Evolutionary conservation across 2,888 invertebrate species (phyloP).

Genomic region (Diarsia brunnea): DNA sequence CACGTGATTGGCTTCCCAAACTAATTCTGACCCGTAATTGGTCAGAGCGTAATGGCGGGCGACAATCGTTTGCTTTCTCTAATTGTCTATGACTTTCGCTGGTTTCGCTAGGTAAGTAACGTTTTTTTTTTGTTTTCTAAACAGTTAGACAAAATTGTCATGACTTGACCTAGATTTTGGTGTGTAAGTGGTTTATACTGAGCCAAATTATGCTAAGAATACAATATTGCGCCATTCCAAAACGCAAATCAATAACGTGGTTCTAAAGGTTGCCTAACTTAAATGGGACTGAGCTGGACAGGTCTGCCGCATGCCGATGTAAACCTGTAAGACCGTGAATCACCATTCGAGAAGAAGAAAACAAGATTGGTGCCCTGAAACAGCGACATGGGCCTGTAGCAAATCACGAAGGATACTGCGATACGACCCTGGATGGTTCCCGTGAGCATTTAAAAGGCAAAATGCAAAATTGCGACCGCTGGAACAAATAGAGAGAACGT

Average conservation of each 20-base stretch:
- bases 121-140: conserved; percentile 70
- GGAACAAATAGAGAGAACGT: not conserved
- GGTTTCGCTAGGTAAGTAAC: conserved; percentile 63
- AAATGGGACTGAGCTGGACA: not conserved
- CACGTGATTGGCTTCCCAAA: conserved; percentile 81
- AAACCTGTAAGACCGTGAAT: no score
- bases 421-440: not conserved
- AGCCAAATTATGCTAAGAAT: not conserved
- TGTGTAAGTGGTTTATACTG: not conserved
- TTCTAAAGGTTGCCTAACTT: not conserved
- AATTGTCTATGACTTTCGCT: conserved; percentile 83
- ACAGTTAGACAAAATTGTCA: conserved; percentile 51
- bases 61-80: conserved; percentile 80
- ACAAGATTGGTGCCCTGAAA: not conserved
- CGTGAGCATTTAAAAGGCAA: not conserved
- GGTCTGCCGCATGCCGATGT: not conserved
- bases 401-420: not conserved
- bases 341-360: no score
- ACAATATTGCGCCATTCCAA: not conserved
- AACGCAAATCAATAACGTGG: not conserved
- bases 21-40: conserved; percentile 79
- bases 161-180: conserved; percentile 36
- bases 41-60: conserved; percentile 68
- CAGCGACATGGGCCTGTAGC: not conserved
- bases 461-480: not conserved